Conservation (phyloP, 1,140 invertebrate species). For the Diorhabda sublineata region DNA sequence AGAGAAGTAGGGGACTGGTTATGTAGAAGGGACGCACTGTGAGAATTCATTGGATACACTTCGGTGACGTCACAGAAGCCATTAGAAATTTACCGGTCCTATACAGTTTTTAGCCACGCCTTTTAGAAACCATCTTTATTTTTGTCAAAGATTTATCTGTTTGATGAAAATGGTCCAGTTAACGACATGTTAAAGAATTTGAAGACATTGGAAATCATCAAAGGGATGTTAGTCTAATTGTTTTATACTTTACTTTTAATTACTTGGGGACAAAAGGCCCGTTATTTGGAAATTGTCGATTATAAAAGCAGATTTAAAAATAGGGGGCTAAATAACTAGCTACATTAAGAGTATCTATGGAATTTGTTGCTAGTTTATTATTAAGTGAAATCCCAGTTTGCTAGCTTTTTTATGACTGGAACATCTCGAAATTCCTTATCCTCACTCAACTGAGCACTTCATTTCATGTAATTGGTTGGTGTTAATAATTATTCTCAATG, state of each 20-base stretch:
- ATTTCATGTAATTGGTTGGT: too few relatives aligned
- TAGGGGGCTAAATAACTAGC: too few relatives aligned
- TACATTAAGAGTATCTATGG: too few relatives aligned
- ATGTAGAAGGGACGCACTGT: constrained; percentile 13
- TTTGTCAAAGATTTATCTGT: constrained; percentile 5
- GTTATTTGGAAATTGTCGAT: too few relatives aligned
- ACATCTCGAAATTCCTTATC: too few relatives aligned
- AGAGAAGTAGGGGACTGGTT: constrained; percentile 1
- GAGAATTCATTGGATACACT: constrained; percentile 22
- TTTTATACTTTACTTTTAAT: not conserved
- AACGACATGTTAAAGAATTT: not conserved
- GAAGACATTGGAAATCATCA: constrained; percentile 1
- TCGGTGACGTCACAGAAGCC: constrained; percentile 27
- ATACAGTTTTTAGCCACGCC: constrained; percentile 19
- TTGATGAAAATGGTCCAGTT: constrained; percentile 13
- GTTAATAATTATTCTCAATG: too few relatives aligned
- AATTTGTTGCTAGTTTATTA: too few relatives aligned
- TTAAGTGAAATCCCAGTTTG: too few relatives aligned
- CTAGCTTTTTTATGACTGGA: too few relatives aligned
- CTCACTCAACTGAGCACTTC: too few relatives aligned
- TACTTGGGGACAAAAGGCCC: not conserved
- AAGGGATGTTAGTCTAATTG: not conserved
- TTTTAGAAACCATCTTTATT: constrained; percentile 17
- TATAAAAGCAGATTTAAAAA: too few relatives aligned
- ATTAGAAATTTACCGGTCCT: constrained; percentile 32